phyloP scores from a whole-genome alignment of 2,113 vertebrate genomes.

The Otis tarda region DNA sequence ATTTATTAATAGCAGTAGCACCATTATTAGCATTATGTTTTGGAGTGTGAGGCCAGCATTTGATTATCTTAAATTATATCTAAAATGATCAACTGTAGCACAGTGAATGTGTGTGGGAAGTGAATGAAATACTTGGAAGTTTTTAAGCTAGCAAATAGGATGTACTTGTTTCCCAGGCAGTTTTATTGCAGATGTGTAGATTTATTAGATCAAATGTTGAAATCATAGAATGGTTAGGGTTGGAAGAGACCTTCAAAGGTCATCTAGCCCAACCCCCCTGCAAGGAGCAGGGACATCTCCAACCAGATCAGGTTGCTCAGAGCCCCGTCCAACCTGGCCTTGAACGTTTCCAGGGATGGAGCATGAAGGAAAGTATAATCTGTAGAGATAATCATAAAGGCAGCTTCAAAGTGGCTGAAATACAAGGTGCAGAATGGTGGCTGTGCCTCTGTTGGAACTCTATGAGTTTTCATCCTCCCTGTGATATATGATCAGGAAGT shows the following conservation, averaged over 20 bases:
- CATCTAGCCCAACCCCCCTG: too few species aligned
- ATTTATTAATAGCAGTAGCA: background rate
- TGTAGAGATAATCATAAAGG: background rate
- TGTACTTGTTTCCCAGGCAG: background rate
- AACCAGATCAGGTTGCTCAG: too few species aligned
- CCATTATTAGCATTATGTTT: background rate
- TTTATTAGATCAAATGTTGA: background rate
- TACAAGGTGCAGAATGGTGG: background rate
- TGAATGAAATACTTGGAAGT: background rate
- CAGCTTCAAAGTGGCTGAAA: background rate
- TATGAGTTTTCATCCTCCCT: background rate
- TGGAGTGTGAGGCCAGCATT: background rate
- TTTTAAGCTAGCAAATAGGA: background rate
- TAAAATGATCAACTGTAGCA: background rate
- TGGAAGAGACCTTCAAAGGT: too few species aligned
- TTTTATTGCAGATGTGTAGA: background rate
- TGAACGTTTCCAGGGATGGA: too few species aligned
- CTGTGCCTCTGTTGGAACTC: background rate
- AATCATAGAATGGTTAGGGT: too few species aligned
- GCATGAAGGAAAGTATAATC: background rate
- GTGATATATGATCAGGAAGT: too few species aligned
- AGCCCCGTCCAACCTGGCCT: too few species aligned
- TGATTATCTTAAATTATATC: background rate
- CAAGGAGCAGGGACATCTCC: too few species aligned
- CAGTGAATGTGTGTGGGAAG: background rate